Evolutionary conservation across 2,797 vertebrate genomes (phyloP).

Genomic region (Vipera latastei): DNA sequence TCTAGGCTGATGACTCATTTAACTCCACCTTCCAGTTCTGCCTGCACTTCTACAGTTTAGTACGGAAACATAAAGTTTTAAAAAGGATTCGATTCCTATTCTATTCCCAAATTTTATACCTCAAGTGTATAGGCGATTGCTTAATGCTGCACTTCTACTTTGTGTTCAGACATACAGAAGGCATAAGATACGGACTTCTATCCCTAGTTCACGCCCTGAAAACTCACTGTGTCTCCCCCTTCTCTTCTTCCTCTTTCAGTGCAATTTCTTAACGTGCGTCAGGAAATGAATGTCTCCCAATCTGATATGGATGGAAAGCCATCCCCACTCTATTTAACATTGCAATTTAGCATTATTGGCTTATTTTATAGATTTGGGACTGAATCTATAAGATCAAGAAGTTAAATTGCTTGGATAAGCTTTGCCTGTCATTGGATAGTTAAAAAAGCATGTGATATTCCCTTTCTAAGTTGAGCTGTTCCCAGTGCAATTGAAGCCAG

Average conservation of each 20-base stretch:
- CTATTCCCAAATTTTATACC: not conserved
- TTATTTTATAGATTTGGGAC: slow-evolving; percentile 60
- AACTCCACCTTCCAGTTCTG: no score
- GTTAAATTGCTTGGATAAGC: slow-evolving; percentile 61
- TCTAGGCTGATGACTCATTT: no score
- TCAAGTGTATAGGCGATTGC: not conserved
- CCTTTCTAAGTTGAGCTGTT: slow-evolving; percentile 21
- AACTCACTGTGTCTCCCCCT: not conserved
- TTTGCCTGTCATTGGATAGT: slow-evolving; percentile 30
- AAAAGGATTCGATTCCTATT: not conserved
- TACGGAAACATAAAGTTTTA: not conserved
- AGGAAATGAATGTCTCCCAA: slow-evolving; percentile 24
- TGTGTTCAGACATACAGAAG: not conserved
- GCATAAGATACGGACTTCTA: not conserved
- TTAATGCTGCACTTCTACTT: not conserved
- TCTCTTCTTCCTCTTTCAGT: slow-evolving; percentile 11
- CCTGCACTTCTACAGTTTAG: not conserved
- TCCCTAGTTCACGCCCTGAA: not conserved
- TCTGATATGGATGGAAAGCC: slow-evolving; percentile 47
- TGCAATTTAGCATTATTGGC: slow-evolving; percentile 53
- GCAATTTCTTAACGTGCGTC: not conserved
- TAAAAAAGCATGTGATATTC: slow-evolving; percentile 33
- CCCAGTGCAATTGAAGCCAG: slow-evolving; percentile 17
- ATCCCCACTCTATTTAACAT: slow-evolving; percentile 40
- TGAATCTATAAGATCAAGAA: slow-evolving; percentile 48